Conservation (phyloP, 2,888 invertebrate species). For the Scaptomyza flava region DNA sequence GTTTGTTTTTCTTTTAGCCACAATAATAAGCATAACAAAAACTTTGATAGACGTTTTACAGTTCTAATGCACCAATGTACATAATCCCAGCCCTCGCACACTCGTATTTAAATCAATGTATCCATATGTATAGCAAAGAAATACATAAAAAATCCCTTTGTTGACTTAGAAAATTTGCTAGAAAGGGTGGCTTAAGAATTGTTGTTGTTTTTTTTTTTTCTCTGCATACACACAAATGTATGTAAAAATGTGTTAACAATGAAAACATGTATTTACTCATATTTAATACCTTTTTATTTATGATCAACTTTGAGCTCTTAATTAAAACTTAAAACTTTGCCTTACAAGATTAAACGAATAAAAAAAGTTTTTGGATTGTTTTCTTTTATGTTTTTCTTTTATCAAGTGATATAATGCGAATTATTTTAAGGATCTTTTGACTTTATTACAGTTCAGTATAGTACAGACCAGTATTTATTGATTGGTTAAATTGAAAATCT, state of each 20-base stretch:
- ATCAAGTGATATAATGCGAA: too few species aligned
- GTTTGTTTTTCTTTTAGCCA: constrained; percentile 35
- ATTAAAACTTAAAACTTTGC: not conserved
- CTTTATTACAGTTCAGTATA: too few species aligned
- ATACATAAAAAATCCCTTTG: constrained; percentile 45
- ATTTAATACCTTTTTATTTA: not conserved
- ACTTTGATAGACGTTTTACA: constrained; percentile 74
- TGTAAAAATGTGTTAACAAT: not conserved
- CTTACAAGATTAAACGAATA: too few species aligned
- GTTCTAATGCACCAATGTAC: constrained; percentile 49
- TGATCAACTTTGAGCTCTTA: not conserved
- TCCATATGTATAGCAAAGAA: constrained; percentile 33
- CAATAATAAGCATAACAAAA: constrained; percentile 59
- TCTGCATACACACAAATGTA: not conserved
- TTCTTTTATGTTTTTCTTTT: too few species aligned
- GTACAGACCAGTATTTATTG: too few species aligned
- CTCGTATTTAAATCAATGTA: constrained; percentile 53
- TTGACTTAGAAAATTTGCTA: constrained; percentile 11
- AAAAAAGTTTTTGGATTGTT: too few species aligned
- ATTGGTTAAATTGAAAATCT: not conserved
- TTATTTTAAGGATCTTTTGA: not conserved
- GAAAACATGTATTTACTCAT: not conserved
- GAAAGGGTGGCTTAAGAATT: not conserved
- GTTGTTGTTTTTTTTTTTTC: not conserved
- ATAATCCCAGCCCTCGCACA: constrained; percentile 43